Base-by-base conservation (phyloP, 2,888 invertebrate genomes). In the Nineta flava region DNA sequence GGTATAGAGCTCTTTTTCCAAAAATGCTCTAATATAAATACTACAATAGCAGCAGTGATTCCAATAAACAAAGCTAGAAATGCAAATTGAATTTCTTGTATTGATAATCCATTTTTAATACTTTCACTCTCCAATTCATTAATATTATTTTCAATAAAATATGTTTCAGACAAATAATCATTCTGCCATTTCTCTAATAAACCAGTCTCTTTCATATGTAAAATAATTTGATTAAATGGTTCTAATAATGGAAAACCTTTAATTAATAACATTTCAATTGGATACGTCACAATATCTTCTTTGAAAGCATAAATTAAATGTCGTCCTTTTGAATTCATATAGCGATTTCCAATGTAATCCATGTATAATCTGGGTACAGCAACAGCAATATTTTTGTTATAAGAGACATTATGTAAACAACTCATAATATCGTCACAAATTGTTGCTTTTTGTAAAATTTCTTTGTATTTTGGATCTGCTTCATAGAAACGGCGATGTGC, bases 221-320 rank as follows among this genome's bases (percentile, higher is more conserved):
- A 53, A 6, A 66, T 55, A 35, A 62, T 51, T 4, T 49, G 43
- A 48, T 62, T 56, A 47, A 66, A 59, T 45, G 53, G 47, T 2
- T 55, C 50, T 15, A 54, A 57, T 12, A 64, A 55, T 21, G 61
- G 63, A 55, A 64, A 64, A 3, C 64, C 64, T 54, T 63, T 63
- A 6, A 57, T 54, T 55, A 62, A 57, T n/a, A 62, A 50, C 55
- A 66, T 61, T 55, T 61, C 62, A 5, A 65, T 52, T 1, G 63
- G 62, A 55, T 59, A 62, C 12, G 58, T 59, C 4, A 61, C 59
- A 1, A 64, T 57, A 16, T 59, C 58, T 2, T 59, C 52, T 31
- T 57, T 54, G 42, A 63, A 56, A 45, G 58, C 58, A 46, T 59
- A 57, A 16, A 61, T 53, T 21, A 57, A 47, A 1, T 58, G 56